phyloP scores from a whole-genome alignment of 2,888 invertebrate genomes.

The Agrilus mali region DNA sequence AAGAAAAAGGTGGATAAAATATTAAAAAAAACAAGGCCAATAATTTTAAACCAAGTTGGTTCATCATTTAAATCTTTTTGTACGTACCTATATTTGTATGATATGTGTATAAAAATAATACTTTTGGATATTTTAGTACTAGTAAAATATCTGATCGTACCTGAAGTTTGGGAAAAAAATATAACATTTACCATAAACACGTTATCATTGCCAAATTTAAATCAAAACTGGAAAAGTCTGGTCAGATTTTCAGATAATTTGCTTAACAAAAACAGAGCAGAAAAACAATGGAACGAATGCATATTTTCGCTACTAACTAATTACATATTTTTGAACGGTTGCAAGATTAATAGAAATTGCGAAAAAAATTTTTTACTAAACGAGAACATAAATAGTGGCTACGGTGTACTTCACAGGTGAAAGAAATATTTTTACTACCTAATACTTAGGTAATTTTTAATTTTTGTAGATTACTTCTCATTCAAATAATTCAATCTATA shows the following conservation, averaged over 20 bases:
- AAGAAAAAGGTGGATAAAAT: neutral
- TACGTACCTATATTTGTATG: too few relatives aligned
- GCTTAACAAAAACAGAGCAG: slow-evolving; percentile 8
- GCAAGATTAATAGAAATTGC: slow-evolving; percentile 13
- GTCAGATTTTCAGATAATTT: slow-evolving; percentile 9
- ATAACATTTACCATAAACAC: neutral
- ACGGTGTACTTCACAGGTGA: slow-evolving; percentile 30
- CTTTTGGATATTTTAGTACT: slow-evolving; percentile 9
- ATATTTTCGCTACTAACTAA: too few relatives aligned
- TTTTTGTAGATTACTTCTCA: slow-evolving; percentile 23
- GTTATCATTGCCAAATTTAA: too few relatives aligned
- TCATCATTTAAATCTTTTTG: too few relatives aligned
- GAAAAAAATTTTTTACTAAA: slow-evolving; percentile 15
- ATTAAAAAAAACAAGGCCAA: slow-evolving; percentile 1
- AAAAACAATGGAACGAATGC: slow-evolving; percentile 13
- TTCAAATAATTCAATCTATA: slow-evolving; percentile 24
- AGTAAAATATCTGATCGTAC: slow-evolving; percentile 9
- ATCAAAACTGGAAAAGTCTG: slow-evolving; percentile 1
- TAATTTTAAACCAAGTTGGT: neutral
- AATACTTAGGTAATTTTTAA: too few relatives aligned
- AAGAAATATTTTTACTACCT: too few relatives aligned
- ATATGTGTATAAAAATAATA: too few relatives aligned
- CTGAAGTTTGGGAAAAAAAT: slow-evolving; percentile 11
- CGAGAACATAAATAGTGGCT: slow-evolving; percentile 20
- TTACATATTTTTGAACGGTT: slow-evolving; percentile 9